These are phyloP conservation scores for Cryptocephalus moraei DNA, from an alignment of 2,888 invertebrate genomes.

Conservation along the genomic window DNA sequence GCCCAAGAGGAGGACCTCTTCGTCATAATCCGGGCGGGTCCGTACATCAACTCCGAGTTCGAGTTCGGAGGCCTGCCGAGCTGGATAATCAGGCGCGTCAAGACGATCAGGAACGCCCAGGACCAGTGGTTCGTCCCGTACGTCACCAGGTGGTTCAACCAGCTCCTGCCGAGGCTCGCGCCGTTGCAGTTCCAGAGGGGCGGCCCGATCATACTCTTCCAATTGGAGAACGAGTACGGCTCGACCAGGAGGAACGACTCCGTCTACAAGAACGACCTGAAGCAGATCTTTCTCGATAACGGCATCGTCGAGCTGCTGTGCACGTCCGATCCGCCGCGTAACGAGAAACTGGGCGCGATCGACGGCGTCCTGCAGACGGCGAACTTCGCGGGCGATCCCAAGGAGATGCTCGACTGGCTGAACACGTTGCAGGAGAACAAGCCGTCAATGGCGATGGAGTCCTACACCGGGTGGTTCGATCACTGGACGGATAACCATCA, in stretches of 20 bases:
- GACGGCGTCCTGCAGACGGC: constrained; percentile 37
- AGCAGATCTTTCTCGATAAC: constrained; percentile 28
- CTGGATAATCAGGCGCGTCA: constrained; percentile 30
- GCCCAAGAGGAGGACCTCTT: constrained; percentile 70
- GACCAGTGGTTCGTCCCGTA: constrained; percentile 3
- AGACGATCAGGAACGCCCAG: constrained; percentile 3
- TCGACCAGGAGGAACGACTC: constrained; percentile 40
- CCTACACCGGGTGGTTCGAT: constrained; percentile 54
- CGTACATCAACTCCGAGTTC: constrained; percentile 87
- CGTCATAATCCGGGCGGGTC: constrained; percentile 76
- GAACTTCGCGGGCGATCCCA: constrained; percentile 40
- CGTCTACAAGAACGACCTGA: constrained; percentile 37
- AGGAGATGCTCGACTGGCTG: constrained; percentile 35
- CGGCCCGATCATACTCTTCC: constrained; percentile 79
- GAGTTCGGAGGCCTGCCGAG: constrained; percentile 45
- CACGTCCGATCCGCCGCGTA: constrained; percentile 40
- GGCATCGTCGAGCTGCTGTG: constrained; percentile 40
- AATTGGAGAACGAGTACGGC: constrained; percentile 92
- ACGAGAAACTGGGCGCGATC: constrained; percentile 18
- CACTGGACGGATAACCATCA: constrained; percentile 40
- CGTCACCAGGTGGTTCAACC: constrained; percentile 28
- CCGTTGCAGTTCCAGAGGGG: constrained; percentile 56
- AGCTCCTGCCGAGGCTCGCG: constrained; percentile 40
- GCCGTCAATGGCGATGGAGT: constrained; percentile 49
- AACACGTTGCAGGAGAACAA: constrained; percentile 39